Base-by-base conservation (phyloP, 1,140 invertebrate species). In the Stegodyphus mimosarum region DNA sequence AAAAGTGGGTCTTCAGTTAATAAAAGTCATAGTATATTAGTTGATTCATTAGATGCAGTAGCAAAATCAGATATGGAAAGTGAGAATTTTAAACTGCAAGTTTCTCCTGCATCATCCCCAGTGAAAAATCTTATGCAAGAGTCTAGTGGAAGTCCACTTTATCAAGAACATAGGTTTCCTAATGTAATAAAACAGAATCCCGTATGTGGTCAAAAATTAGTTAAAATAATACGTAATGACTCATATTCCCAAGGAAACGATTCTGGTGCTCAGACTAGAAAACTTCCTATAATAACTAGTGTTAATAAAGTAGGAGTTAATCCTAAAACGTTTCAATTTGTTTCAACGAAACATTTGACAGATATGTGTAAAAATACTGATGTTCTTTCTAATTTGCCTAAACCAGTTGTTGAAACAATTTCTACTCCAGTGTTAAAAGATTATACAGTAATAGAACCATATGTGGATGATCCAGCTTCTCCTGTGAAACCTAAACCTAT, bases 381-480 rank as follows among this genome's bases (percentile, higher is more conserved):
- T 69, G 73, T 75, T 70, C 51, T 55, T 48, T 60, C 81, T 2
- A 69, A 66, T 69, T 55, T 69, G 53, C 63, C 81, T 53, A 84
- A 84, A 60, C 72, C 81, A 69, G 33, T 10, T n/a, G 6, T 50
- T 60, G 81, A 75, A 52, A 49, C 64, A 53, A 15, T 51, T 33
- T 17, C 33, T 55, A 52, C 72, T 5, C 71, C 72, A 33, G 33
- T 69, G 10, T 69, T 66, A 60, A 84, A 69, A 17, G 71, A 84
- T 60, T 84, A 67, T 50, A 84, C 81, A 69, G 72, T 84, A n/a
- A 76, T 84, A 48, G 69, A 84, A 60, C 81, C 81, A 49, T 76
- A 84, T 52, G 50, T 75, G n/a, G 73, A 84, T 10, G 72, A 84
- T 18, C 51, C 72, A 11, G 55, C 72, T 6, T 69, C 73, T 49